Conservation (phyloP, 2,888 invertebrate species). For the Macrosiphum euphorbiae region DNA sequence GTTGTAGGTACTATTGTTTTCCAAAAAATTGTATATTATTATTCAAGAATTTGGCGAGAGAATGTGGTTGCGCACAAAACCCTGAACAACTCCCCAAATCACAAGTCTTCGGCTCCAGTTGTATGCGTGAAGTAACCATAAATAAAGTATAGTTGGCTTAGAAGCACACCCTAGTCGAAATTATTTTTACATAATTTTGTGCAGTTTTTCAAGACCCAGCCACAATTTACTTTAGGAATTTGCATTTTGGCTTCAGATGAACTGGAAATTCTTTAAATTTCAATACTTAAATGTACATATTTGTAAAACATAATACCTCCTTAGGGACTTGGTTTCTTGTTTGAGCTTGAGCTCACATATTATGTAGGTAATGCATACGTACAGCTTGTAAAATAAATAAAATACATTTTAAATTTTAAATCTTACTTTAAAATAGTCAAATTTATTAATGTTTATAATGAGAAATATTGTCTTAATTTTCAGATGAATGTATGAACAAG, state of each 20-base stretch:
- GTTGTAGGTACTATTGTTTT: too few relatives aligned
- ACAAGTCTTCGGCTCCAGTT: background rate
- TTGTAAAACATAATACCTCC: background rate
- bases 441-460: background rate
- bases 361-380: background rate
- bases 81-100: background rate
- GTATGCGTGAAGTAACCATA: background rate
- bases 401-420: background rate
- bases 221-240: background rate
- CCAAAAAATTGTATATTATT: background rate
- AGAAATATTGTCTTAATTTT: constrained; percentile 67
- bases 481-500: constrained; percentile 97
- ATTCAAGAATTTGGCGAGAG: background rate
- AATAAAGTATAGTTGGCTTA: background rate
- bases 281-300: background rate
- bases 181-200: background rate
- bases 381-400: background rate
- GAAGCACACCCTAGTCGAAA: background rate
- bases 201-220: background rate
- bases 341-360: background rate
- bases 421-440: background rate
- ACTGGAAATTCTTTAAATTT: background rate
- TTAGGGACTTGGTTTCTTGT: background rate
- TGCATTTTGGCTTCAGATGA: background rate
- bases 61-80: background rate